Conservation (phyloP, 2,113 vertebrate species). For the Gallinago media region DNA sequence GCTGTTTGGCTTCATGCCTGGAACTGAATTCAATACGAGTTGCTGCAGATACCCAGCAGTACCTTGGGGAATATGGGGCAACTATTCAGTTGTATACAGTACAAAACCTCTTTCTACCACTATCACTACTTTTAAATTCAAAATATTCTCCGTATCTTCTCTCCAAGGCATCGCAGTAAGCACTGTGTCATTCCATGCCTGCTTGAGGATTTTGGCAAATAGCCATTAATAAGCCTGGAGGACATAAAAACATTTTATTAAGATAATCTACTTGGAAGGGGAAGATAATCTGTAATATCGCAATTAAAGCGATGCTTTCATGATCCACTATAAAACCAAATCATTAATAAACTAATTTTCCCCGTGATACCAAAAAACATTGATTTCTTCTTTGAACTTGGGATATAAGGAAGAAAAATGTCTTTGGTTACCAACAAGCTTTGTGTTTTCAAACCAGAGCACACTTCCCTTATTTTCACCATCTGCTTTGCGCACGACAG, state of each 20-base stretch:
- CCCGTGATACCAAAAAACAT: not conserved
- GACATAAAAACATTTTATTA: not conserved
- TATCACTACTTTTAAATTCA: constrained; percentile 77
- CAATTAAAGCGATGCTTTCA: not conserved
- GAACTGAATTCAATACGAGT: not conserved
- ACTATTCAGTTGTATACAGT: not conserved
- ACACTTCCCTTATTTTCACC: not conserved
- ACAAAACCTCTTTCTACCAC: not conserved
- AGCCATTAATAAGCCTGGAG: not conserved
- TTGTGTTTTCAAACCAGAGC: not conserved
- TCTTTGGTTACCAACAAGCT: not conserved
- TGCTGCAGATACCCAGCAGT: not conserved
- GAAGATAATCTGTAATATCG: not conserved
- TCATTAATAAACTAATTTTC: not conserved
- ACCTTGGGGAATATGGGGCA: not conserved
- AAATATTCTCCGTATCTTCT: constrained; percentile 74
- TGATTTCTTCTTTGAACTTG: not conserved
- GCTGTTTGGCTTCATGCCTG: not conserved
- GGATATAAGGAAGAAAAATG: not conserved
- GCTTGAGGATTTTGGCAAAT: constrained; percentile 52
- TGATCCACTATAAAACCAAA: not conserved
- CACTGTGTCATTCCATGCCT: constrained; percentile 60
- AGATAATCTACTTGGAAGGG: not conserved
- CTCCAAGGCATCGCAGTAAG: constrained; percentile 80
- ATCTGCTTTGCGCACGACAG: not conserved